phyloP scores from a whole-genome alignment of 2,888 invertebrate species.

The Lymantria dispar region DNA sequence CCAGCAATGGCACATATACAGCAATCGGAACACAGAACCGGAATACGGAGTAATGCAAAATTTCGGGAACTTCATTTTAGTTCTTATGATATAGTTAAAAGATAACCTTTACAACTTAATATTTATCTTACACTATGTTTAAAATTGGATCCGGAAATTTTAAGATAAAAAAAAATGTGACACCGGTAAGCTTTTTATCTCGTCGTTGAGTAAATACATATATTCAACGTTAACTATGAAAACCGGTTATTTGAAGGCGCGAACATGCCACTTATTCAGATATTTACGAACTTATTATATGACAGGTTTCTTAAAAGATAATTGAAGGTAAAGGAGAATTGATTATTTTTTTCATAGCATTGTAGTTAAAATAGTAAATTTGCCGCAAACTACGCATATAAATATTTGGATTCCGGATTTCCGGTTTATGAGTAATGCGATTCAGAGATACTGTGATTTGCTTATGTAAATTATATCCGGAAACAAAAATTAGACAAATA shows the following conservation, averaged over 20 bases:
- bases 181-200: constrained; percentile 8
- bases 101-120: not conserved
- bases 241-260: constrained; percentile 5
- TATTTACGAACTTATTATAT: constrained; percentile 8
- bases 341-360: not conserved
- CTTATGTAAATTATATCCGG: too few relatives aligned
- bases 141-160: constrained; percentile 11
- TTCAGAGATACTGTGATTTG: too few relatives aligned
- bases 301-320: constrained; percentile 1
- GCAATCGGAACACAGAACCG: too few relatives aligned
- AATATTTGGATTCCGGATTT: too few relatives aligned
- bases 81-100: too few relatives aligned
- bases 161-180: constrained; percentile 7
- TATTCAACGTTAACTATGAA: constrained; percentile 7
- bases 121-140: constrained; percentile 3
- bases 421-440: too few relatives aligned
- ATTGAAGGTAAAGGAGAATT: not conserved
- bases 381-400: too few relatives aligned
- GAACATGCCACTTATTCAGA: constrained; percentile 4
- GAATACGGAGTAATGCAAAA: too few relatives aligned
- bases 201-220: constrained; percentile 2
- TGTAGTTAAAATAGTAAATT: too few relatives aligned
- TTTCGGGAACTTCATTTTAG: too few relatives aligned
- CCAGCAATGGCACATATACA: too few relatives aligned
- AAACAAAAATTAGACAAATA: too few relatives aligned